phyloP scores from a whole-genome alignment of 2,113 vertebrate species.

The Cnemophilus loriae region DNA sequence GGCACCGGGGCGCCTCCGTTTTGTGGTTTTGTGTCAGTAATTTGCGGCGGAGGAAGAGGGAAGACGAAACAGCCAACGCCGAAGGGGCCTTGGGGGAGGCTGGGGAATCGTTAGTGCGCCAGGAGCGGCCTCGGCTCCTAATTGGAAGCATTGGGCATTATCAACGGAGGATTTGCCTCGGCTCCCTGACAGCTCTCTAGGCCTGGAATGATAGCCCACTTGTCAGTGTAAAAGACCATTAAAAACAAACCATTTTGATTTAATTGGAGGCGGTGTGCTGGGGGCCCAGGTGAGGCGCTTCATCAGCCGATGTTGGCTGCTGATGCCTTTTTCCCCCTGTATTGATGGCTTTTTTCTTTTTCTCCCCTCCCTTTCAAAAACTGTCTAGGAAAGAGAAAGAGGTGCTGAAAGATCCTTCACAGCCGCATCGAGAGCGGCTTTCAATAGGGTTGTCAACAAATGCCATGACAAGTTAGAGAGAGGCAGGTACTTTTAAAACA shows the following conservation, averaged over 20 bases:
- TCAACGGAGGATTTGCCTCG: conserved; percentile 96
- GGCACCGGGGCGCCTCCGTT: conserved; percentile 85
- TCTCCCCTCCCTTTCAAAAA: conserved; percentile 59
- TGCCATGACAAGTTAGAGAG: conserved; percentile 49
- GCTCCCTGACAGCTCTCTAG: conserved; percentile 96
- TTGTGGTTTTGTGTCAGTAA: conserved; percentile 99
- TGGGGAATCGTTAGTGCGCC: conserved; percentile 91
- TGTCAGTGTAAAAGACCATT: conserved; percentile 99
- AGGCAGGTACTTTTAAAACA: conserved; percentile 49
- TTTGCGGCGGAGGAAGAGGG: conserved; percentile 83
- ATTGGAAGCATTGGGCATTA: conserved; percentile 99
- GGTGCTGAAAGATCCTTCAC: conserved; percentile 52
- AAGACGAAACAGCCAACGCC: conserved; percentile 67
- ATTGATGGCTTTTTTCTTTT: conserved; percentile 44
- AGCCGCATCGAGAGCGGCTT: conserved; percentile 18
- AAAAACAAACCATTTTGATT: conserved; percentile 99
- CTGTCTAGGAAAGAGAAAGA: conserved; percentile 64
- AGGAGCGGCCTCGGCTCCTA: conserved; percentile 89
- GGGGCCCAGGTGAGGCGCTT: conserved; percentile 82
- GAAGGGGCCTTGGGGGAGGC: conserved; percentile 81
- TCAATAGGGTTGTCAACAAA: conserved; percentile 72
- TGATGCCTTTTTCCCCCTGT: conserved; percentile 48
- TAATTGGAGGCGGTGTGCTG: conserved; percentile 96
- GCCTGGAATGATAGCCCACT: conserved; percentile 99
- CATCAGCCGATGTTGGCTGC: conserved; percentile 65